Evolutionary conservation across 2,113 vertebrate genomes (phyloP).

Genomic region (Oreochromis tanganicae): DNA sequence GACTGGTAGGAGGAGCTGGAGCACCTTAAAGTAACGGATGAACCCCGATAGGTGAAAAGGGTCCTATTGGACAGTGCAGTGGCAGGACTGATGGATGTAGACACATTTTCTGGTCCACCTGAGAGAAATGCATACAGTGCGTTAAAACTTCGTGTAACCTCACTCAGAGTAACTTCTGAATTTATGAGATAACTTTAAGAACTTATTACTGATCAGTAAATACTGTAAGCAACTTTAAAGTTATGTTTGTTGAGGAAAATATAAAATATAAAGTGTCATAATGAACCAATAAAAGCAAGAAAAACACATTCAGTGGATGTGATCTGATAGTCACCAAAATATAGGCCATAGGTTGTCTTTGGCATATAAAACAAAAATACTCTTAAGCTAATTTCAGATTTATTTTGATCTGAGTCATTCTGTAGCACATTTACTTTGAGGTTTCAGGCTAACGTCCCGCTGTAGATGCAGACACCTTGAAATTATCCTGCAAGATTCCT

Average conservation of each 20-base stretch:
- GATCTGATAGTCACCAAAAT: not conserved
- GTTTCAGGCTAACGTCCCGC: not conserved
- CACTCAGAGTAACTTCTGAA: not conserved
- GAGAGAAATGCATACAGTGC: not conserved
- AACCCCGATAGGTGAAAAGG: conserved; percentile 16
- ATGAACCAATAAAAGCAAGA: not conserved
- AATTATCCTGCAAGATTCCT: not conserved
- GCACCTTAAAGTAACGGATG: conserved; percentile 70
- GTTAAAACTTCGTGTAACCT: not conserved
- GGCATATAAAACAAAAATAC: not conserved
- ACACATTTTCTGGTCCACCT: conserved; percentile 67
- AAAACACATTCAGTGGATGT: not conserved
- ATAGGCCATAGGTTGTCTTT: not conserved
- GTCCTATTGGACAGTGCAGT: conserved; percentile 69
- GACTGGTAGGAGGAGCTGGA: conserved; percentile 50
- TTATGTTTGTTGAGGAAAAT: not conserved
- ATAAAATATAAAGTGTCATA: not conserved
- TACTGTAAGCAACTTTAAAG: not conserved
- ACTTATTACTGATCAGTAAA: not conserved
- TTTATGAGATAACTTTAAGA: not conserved
- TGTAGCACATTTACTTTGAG: not conserved
- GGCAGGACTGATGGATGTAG: conserved; percentile 40
- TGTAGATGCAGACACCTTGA: not conserved
- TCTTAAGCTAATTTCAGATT: not conserved
- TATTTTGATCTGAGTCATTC: not conserved